These are phyloP conservation scores for Carapus acus DNA, from an alignment of 2,797 vertebrate species.

Conservation along the genomic window DNA sequence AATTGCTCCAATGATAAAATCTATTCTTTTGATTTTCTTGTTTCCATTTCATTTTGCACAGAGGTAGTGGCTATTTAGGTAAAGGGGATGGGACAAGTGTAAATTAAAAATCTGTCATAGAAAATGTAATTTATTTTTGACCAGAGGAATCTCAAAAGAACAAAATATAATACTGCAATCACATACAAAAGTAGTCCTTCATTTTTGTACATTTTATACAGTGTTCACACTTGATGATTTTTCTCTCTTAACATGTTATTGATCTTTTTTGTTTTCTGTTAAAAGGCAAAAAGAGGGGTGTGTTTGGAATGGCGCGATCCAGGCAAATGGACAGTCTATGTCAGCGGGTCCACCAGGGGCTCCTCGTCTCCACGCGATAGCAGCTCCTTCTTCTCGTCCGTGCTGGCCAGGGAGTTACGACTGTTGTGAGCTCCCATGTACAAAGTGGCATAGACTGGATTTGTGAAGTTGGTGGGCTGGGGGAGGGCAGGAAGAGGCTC, in stretches of 20 bases:
- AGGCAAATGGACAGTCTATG: slow-evolving; percentile 69
- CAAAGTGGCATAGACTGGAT: slow-evolving; percentile 93
- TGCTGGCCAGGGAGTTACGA: slow-evolving; percentile 94
- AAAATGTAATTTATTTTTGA: slow-evolving; percentile 71
- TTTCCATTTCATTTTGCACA: slow-evolving; percentile 75
- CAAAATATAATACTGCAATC: slow-evolving; percentile 99
- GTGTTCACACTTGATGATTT: slow-evolving; percentile 69
- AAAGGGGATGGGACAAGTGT: slow-evolving; percentile 65
- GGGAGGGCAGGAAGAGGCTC: too few relatives aligned
- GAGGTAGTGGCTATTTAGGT: slow-evolving; percentile 80
- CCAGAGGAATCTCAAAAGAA: slow-evolving; percentile 77
- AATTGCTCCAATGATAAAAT: slow-evolving; percentile 69
- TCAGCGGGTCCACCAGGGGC: slow-evolving; percentile 84
- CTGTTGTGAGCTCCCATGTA: slow-evolving; percentile 97
- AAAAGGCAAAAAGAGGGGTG: slow-evolving; percentile 70
- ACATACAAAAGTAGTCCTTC: slow-evolving; percentile 99
- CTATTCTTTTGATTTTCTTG: slow-evolving; percentile 61
- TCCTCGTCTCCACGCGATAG: slow-evolving; percentile 88
- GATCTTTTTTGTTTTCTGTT: slow-evolving; percentile 50
- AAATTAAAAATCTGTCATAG: slow-evolving; percentile 73
- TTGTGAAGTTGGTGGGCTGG: slow-evolving; percentile 97
- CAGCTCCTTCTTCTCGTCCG: slow-evolving; percentile 95
- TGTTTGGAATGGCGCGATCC: slow-evolving; percentile 55
- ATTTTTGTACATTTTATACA: slow-evolving; percentile 84
- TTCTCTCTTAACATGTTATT: slow-evolving; percentile 60